A percentile compares a stretch with the other conserved stretches of the same genome.
Evolutionary conservation across 2,888 invertebrate species (phyloP).

Genomic region (Ochropleura plecta): DNA sequence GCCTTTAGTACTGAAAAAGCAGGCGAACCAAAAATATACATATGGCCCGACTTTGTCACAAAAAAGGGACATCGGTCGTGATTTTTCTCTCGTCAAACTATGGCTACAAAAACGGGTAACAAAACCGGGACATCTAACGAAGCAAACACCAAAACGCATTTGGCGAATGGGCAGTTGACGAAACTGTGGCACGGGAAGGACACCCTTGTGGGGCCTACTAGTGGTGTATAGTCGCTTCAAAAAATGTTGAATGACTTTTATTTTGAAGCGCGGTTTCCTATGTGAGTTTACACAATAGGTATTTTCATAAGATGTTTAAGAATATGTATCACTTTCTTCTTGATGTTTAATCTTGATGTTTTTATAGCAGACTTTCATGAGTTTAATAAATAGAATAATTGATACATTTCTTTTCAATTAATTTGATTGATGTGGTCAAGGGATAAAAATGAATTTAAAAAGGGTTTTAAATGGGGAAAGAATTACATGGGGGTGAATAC

Average conservation of each 20-base stretch:
- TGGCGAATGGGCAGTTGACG: constrained; percentile 73
- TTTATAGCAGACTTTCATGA: background rate
- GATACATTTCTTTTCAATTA: background rate
- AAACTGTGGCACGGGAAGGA: constrained; percentile 52
- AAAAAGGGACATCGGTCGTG: constrained; percentile 52
- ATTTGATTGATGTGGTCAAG: background rate
- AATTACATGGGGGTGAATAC: background rate
- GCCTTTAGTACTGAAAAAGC: constrained; percentile 23
- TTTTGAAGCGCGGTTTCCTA: background rate
- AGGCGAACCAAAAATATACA: constrained; percentile 40
- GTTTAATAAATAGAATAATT: background rate
- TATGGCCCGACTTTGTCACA: constrained; percentile 29
- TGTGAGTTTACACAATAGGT: background rate
- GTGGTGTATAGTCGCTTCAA: background rate
- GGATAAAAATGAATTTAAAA: background rate
- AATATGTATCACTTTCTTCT: background rate
- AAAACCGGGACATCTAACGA: constrained; percentile 80
- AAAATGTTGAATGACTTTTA: background rate
- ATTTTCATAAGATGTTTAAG: background rate
- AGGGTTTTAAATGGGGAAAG: background rate
- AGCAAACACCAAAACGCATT: constrained; percentile 81
- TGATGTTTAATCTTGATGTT: background rate
- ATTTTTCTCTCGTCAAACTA: constrained; percentile 69
- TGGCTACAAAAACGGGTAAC: constrained; percentile 69
- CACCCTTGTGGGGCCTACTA: constrained; percentile 51